Evolutionary conservation across 2,113 vertebrate genomes (phyloP).

Genomic region (Phyllostomus discolor): DNA sequence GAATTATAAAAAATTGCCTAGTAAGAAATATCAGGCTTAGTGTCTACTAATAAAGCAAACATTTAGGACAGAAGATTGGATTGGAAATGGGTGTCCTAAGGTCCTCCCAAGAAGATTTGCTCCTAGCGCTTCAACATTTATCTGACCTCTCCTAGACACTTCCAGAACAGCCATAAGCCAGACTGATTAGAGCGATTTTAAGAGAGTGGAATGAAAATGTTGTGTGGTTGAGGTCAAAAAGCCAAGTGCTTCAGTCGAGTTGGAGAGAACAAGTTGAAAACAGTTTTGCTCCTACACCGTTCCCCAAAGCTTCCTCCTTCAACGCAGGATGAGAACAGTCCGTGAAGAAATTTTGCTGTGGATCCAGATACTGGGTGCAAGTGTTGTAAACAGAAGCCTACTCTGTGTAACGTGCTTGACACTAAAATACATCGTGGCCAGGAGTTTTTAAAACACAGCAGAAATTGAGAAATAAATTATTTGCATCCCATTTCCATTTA

Average conservation of each 20-base stretch:
- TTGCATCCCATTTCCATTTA: background rate
- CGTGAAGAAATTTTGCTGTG: background rate
- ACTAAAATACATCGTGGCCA: background rate
- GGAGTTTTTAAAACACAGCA: background rate
- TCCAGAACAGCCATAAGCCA: background rate
- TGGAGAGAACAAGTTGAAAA: background rate
- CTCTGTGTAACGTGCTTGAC: background rate
- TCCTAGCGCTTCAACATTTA: background rate
- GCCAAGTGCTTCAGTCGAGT: background rate
- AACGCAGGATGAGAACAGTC: background rate
- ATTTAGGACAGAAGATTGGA: background rate
- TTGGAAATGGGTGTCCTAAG: background rate
- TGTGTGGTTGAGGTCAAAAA: background rate
- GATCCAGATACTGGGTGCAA: background rate
- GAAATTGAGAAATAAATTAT: background rate
- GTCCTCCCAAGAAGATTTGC: background rate
- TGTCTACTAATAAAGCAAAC: background rate
- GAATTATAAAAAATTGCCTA: background rate
- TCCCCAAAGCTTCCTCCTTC: background rate
- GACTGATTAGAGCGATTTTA: slow-evolving; percentile 6
- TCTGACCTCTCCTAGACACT: background rate
- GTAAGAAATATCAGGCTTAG: background rate
- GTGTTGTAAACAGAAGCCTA: background rate
- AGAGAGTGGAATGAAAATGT: background rate
- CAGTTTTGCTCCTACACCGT: background rate